phyloP scores from a whole-genome alignment of 2,113 vertebrate genomes.

The Apeltes quadracus region DNA sequence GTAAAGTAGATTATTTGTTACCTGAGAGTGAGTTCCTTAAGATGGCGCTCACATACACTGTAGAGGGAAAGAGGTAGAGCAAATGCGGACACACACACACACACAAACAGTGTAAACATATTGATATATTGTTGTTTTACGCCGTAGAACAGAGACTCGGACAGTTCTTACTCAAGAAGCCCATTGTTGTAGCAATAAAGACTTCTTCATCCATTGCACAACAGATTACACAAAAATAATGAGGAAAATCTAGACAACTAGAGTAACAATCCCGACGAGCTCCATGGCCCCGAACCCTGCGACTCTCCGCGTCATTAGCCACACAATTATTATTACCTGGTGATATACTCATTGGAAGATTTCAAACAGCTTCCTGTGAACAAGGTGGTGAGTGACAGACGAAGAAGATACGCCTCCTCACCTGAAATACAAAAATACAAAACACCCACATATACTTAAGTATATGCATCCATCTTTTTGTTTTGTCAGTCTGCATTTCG shows the following conservation, averaged over 20 bases:
- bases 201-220: background rate
- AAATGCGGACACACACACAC: background rate
- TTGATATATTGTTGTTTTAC: no score
- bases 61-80: background rate
- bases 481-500: background rate
- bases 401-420: slow-evolving; percentile 72
- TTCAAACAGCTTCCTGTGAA: slow-evolving; percentile 60
- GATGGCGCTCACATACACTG: slow-evolving; percentile 69
- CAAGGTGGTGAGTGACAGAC: slow-evolving; percentile 70
- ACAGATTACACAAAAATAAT: background rate
- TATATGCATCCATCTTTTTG: no score
- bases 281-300: background rate
- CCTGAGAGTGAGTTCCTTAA: slow-evolving; percentile 69
- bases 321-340: slow-evolving; percentile 43
- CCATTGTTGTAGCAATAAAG: background rate
- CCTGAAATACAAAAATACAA: slow-evolving; percentile 47
- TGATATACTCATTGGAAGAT: slow-evolving; percentile 54
- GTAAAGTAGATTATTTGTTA: slow-evolving; percentile 18
- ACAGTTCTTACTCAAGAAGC: background rate
- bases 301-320: background rate
- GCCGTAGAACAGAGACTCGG: background rate
- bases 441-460: no score
- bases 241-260: background rate
- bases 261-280: background rate
- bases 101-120: no score